A percentile compares a stretch with the other conserved stretches of the same genome.
These are phyloP conservation scores for Charaxes varanes DNA, from an alignment of 1,140 invertebrate genomes.

Conservation along the genomic window DNA sequence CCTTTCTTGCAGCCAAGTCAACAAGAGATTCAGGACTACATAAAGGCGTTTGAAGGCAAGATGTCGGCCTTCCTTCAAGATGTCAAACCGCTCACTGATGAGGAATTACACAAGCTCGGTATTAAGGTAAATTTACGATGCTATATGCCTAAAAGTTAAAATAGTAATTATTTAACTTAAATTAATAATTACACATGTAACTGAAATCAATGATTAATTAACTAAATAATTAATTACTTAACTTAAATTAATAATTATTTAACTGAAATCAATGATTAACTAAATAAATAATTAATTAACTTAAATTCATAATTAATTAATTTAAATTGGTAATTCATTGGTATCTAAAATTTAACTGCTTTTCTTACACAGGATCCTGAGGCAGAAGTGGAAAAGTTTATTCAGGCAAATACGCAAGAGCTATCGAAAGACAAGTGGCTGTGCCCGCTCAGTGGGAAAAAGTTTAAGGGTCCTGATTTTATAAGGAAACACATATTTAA, in stretches of 20 bases:
- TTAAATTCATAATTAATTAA: too few relatives aligned
- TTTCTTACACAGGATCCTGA: slow-evolving; percentile 77
- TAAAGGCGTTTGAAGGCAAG: slow-evolving; percentile 88
- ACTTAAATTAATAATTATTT: too few relatives aligned
- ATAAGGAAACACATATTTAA: slow-evolving; percentile 99
- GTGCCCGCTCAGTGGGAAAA: slow-evolving; percentile 98
- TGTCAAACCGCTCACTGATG: slow-evolving; percentile 80
- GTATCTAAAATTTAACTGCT: too few relatives aligned
- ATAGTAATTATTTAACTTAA: too few relatives aligned
- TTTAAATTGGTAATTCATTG: too few relatives aligned
- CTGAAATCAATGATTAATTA: too few relatives aligned
- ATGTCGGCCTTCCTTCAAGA: slow-evolving; percentile 90
- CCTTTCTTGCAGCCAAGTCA: slow-evolving; percentile 66
- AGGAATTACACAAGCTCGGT: slow-evolving; percentile 91
- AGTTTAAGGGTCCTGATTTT: slow-evolving; percentile 99
- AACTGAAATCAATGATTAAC: too few relatives aligned
- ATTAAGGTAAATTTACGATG: slow-evolving; percentile 75
- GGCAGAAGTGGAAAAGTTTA: slow-evolving; percentile 95
- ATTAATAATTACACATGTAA: too few relatives aligned
- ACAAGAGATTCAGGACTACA: slow-evolving; percentile 85
- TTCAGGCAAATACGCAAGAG: slow-evolving; percentile 95
- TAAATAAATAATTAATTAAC: too few relatives aligned
- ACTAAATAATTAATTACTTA: too few relatives aligned
- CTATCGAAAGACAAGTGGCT: slow-evolving; percentile 98
- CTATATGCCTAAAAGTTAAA: slow-evolving; percentile 6